These are phyloP conservation scores for Sander vitreus DNA, from an alignment of 2,113 vertebrate species.

Conservation along the genomic window DNA sequence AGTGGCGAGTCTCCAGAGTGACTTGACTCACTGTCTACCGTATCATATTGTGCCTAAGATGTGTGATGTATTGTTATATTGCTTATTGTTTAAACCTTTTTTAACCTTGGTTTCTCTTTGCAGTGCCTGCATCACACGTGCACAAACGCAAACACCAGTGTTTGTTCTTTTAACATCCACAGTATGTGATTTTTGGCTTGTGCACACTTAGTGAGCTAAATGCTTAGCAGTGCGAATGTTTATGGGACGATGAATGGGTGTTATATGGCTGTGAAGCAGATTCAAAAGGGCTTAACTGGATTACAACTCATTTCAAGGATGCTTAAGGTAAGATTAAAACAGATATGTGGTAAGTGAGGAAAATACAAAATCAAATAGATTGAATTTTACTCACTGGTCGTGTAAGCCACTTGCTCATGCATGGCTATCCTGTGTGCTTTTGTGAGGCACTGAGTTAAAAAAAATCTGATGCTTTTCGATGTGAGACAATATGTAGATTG, in stretches of 20 bases:
- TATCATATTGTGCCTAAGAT: neutral
- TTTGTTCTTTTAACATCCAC: slow-evolving; percentile 43
- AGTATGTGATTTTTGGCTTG: slow-evolving; percentile 38
- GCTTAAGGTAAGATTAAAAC: slow-evolving; percentile 86
- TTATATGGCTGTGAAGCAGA: slow-evolving; percentile 76
- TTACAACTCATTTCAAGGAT: slow-evolving; percentile 85
- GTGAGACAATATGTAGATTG: slow-evolving; percentile 52
- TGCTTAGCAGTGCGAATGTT: slow-evolving; percentile 69
- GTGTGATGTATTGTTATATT: neutral
- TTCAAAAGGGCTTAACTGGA: slow-evolving; percentile 84
- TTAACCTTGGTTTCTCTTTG: neutral
- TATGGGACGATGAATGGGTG: slow-evolving; percentile 67
- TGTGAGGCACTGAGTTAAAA: neutral
- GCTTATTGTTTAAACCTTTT: neutral
- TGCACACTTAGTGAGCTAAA: slow-evolving; percentile 54
- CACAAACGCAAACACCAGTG: neutral
- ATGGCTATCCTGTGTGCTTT: slow-evolving; percentile 48
- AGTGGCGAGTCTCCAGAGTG: neutral
- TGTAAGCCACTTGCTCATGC: slow-evolving; percentile 61
- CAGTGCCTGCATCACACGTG: neutral
- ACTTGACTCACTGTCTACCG: neutral
- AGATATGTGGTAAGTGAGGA: slow-evolving; percentile 80
- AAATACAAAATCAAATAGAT: slow-evolving; percentile 81
- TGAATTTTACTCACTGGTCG: slow-evolving; percentile 66
- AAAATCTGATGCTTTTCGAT: slow-evolving; percentile 20